Evolutionary conservation across 2,113 vertebrate species (phyloP).

Genomic region (Paraplagusia blochii): DNA sequence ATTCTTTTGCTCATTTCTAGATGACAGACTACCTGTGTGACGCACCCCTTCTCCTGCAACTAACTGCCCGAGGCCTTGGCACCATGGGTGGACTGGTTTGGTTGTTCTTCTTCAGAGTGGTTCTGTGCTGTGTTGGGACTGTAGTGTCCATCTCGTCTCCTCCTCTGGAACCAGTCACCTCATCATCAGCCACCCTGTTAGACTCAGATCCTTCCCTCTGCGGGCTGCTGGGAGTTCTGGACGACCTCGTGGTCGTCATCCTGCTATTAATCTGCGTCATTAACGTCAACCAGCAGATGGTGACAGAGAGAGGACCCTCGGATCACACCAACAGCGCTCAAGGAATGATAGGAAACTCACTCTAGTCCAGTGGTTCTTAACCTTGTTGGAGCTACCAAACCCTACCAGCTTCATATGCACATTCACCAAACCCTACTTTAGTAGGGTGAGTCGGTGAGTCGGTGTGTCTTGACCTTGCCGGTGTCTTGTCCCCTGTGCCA

Average conservation of each 20-base stretch:
- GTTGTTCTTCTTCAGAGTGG: constrained; percentile 78
- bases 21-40: constrained; percentile 80
- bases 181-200: constrained; percentile 9
- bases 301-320: constrained; percentile 55
- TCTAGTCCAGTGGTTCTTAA: constrained; percentile 29
- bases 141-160: constrained; percentile 70
- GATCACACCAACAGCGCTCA: constrained; percentile 25
- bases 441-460: too few relatives aligned
- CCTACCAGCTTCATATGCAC: too few relatives aligned
- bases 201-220: constrained; percentile 68
- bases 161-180: constrained; percentile 16
- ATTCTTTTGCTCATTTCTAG: constrained; percentile 44
- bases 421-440: too few relatives aligned
- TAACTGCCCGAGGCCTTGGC: constrained; percentile 67
- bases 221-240: constrained; percentile 72
- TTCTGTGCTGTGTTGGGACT: constrained; percentile 76
- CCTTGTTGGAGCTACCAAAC: too few relatives aligned
- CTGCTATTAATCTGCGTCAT: constrained; percentile 80
- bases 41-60: constrained; percentile 67
- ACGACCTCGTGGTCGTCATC: constrained; percentile 77
- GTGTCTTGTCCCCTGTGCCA: too few relatives aligned
- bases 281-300: constrained; percentile 80
- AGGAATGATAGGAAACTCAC: constrained; percentile 41
- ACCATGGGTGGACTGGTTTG: constrained; percentile 74
- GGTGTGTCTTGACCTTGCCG: too few relatives aligned